Conservation (phyloP, 1,140 invertebrate species). For the Gerris buenoi region DNA sequence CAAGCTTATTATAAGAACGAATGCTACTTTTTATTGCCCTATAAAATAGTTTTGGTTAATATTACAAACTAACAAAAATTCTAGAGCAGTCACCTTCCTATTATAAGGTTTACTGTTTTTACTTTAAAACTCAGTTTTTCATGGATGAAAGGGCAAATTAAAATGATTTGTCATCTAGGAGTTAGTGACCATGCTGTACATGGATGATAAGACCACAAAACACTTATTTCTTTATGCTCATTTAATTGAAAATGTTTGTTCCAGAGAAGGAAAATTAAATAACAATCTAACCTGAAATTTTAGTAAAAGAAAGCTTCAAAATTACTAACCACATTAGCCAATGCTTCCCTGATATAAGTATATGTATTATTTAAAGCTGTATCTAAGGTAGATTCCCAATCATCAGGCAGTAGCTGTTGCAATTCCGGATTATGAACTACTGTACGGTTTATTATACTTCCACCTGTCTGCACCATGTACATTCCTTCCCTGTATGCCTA, state of each 20-base stretch:
- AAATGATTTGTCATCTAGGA: not conserved
- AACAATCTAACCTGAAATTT: too few species aligned
- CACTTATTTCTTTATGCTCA: not conserved
- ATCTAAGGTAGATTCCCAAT: constrained; percentile 64
- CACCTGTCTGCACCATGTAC: constrained; percentile 73
- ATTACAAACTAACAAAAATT: too few species aligned
- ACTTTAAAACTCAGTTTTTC: too few species aligned
- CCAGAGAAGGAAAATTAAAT: not conserved
- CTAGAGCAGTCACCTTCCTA: too few species aligned
- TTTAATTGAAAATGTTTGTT: not conserved
- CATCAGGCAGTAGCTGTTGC: constrained; percentile 48
- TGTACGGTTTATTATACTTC: constrained; percentile 78
- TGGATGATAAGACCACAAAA: not conserved
- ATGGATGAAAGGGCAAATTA: not conserved
- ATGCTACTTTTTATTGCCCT: too few species aligned
- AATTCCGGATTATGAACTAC: constrained; percentile 76
- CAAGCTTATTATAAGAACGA: too few species aligned
- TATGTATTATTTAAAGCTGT: constrained; percentile 83
- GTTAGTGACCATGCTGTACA: not conserved
- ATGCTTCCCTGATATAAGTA: constrained; percentile 70
- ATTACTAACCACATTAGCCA: constrained; percentile 59
- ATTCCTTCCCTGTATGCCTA: constrained; percentile 91
- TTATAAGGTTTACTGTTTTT: too few species aligned
- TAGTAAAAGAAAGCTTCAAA: too few species aligned
- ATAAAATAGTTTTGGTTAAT: too few species aligned